These are phyloP conservation scores for Axis porcinus DNA, from an alignment of 2,113 vertebrate species.

Conservation along the genomic window DNA sequence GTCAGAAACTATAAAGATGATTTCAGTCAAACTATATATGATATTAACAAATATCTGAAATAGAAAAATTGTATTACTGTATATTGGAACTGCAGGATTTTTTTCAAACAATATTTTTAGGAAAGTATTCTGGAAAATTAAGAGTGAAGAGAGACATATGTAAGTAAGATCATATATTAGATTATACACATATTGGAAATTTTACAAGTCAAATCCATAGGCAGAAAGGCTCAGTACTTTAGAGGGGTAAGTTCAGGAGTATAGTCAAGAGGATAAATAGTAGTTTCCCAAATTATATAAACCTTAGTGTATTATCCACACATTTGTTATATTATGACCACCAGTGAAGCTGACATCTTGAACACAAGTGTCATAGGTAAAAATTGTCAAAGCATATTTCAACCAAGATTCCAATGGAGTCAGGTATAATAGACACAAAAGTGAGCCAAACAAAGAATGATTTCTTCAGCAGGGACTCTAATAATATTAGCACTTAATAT, in stretches of 20 bases:
- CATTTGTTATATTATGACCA: not conserved
- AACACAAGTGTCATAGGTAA: not conserved
- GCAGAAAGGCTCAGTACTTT: not conserved
- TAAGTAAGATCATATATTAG: not conserved
- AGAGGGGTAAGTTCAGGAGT: not conserved
- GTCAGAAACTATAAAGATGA: not conserved
- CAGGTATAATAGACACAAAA: not conserved
- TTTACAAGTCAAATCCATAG: not conserved
- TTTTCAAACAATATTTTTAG: not conserved
- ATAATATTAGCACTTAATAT: not conserved
- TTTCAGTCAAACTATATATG: not conserved
- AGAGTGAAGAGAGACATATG: not conserved
- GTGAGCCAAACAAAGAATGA: not conserved
- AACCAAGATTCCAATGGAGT: not conserved
- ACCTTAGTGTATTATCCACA: not conserved
- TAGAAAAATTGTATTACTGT: not conserved
- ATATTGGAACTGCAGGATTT: not conserved
- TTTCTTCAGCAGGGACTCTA: not conserved
- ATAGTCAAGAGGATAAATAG: not conserved
- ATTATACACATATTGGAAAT: not conserved
- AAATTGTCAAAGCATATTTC: not conserved
- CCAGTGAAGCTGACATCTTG: not conserved
- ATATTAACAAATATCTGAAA: not conserved
- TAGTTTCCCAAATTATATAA: not conserved
- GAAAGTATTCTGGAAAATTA: not conserved